A percentile compares a stretch with the other conserved stretches of the same genome.
phyloP scores from a whole-genome alignment of 2,113 vertebrate genomes.

The Nycticryphes semicollaris region DNA sequence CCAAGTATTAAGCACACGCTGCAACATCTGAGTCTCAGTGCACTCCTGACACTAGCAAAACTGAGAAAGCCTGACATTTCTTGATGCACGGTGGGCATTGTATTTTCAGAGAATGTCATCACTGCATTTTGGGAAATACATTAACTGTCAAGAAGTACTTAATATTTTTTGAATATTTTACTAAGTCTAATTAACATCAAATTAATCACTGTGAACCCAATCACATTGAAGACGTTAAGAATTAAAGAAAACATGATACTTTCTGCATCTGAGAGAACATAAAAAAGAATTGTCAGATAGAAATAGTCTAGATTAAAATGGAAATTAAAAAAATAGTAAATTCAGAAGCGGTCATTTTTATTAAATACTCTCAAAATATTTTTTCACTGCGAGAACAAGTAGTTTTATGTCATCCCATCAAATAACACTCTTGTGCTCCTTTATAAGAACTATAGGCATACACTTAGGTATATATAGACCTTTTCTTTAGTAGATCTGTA shows the following conservation, averaged over 20 bases:
- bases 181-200: background rate
- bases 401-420: background rate
- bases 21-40: background rate
- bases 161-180: background rate
- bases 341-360: background rate
- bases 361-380: background rate
- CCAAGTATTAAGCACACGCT: background rate
- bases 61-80: background rate
- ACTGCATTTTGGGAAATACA: background rate
- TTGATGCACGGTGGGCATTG: background rate
- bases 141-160: background rate
- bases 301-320: background rate
- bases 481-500: background rate
- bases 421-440: fast-evolving
- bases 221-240: background rate
- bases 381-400: background rate
- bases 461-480: background rate
- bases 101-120: background rate
- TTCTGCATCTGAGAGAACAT: background rate
- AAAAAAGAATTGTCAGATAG: background rate
- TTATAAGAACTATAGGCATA: background rate
- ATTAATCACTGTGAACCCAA: background rate
- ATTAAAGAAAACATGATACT: background rate
- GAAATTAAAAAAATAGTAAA: background rate
- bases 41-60: background rate